These are phyloP conservation scores for Sipha flava DNA, from an alignment of 1,140 invertebrate species.

Conservation along the genomic window DNA sequence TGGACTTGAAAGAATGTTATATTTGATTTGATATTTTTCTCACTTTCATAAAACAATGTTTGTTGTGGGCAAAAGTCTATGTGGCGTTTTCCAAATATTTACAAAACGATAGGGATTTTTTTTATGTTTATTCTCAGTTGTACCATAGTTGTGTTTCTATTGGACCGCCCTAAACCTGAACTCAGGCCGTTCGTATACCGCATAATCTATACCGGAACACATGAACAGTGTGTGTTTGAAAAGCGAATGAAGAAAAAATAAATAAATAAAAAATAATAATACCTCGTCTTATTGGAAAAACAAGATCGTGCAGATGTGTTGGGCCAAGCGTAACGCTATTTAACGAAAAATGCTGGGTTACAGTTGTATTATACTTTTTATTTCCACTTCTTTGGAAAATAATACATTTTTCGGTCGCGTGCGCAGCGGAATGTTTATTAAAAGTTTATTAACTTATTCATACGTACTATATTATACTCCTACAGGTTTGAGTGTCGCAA, in stretches of 20 bases:
- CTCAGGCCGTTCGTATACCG: neutral
- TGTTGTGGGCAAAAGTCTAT: no score
- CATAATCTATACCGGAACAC: neutral
- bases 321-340: neutral
- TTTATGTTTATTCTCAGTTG: neutral
- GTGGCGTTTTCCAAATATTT: neutral
- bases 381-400: neutral
- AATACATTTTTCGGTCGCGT: neutral
- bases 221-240: neutral
- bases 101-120: no score
- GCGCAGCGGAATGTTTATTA: neutral
- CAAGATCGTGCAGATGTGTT: neutral
- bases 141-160: neutral
- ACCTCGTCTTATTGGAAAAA: neutral
- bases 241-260: no score
- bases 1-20: no score
- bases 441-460: neutral
- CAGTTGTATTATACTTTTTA: neutral
- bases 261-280: no score
- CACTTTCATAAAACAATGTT: no score
- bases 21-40: no score
- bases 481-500: no score
- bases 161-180: neutral
- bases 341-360: neutral
- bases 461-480: no score